Evolutionary conservation across 2,888 invertebrate species (phyloP), one percentile per base, ranked within the genome.

Genomic region (Dynastes grantii): DNA sequence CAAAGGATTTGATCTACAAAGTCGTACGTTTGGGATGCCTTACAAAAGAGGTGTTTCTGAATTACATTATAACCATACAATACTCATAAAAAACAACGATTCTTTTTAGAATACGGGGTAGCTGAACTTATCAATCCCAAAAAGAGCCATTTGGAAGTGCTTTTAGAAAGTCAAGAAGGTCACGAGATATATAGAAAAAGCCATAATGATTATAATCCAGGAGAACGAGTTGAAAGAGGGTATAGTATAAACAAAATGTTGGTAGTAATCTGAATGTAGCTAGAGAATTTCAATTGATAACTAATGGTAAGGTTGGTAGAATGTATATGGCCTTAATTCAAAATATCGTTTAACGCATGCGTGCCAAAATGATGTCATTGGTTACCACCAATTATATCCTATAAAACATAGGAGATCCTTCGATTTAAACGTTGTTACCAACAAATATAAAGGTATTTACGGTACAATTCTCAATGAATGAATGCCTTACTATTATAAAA

Each of bases 161-260:
- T 87, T 51, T 84, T 84, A 67, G 88, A 89, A 32, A 86, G 87
- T 49, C 86, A 87, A 80, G 83, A 88, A 40, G 88, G 87, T 9
- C 89, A 90, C 80, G 88, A 89, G 9, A 83, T 89, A 83, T 91
- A 91, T 81, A 87, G 84, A 81, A 90, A 88, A 83, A 89, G 88
- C 11, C 90, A 91, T 82, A 88, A 89, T 67, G 88, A 89, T 84
- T 91, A 90, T 82, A 86, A 90, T 81, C 88, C 90, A 0, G 86
- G 88, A 2, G 90, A 91, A 83, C 87, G 86, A 84, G 83, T 88
- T 16, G 84, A 87, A 75, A 85, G 89, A 84, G 84, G 87, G 88
- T 90, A 87, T 49, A 53, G 16, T 70, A 11, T 13, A 55, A 73
- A 40, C 1, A 32, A 37, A 37, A 13, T 58, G 55, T 58, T 4